Percentiles rank a stretch among this genome's conserved stretches.
Evolutionary conservation across 1,140 invertebrate species (phyloP).

Genomic region (Drosophila nasuta): DNA sequence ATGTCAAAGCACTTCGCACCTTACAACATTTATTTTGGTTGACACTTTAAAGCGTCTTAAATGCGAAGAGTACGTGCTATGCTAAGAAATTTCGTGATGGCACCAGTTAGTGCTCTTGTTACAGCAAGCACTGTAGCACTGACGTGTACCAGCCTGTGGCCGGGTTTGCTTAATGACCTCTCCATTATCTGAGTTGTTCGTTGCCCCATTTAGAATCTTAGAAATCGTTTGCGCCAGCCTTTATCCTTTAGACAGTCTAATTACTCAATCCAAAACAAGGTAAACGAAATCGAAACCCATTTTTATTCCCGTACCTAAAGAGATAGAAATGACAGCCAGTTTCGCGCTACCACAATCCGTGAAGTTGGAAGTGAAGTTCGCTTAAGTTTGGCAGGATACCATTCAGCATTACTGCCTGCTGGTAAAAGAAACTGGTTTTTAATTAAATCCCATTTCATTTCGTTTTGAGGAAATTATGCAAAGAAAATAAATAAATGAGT

Average conservation of each 20-base stretch:
- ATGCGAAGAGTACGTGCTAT: slow-evolving; percentile 17
- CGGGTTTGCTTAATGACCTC: slow-evolving; percentile 51
- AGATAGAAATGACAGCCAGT: neutral
- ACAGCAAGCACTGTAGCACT: neutral
- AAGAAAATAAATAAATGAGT: slow-evolving; percentile 17
- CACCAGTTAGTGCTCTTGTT: neutral
- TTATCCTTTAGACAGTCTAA: slow-evolving; percentile 49
- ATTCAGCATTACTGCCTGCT: slow-evolving; percentile 2
- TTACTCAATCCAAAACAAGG: slow-evolving; percentile 49
- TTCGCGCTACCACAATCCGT: neutral
- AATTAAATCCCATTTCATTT: slow-evolving; percentile 72
- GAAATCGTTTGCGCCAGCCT: slow-evolving; percentile 33
- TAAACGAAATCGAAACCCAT: neutral
- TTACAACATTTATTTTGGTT: slow-evolving; percentile 3
- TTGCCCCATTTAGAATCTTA: slow-evolving; percentile 37
- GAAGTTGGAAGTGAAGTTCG: slow-evolving; percentile 14
- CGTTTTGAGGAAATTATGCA: slow-evolving; percentile 21
- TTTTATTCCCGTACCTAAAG: neutral
- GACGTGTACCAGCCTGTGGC: neutral
- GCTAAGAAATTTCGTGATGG: slow-evolving; percentile 15
- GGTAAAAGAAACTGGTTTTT: slow-evolving; percentile 69
- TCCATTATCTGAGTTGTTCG: slow-evolving; percentile 52
- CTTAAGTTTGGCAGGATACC: slow-evolving; percentile 1
- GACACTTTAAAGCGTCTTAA: slow-evolving; percentile 51
- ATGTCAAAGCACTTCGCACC: slow-evolving; percentile 3